Base-by-base conservation (phyloP, 2,888 invertebrate genomes). In the Adelognathus sp. region DNA sequence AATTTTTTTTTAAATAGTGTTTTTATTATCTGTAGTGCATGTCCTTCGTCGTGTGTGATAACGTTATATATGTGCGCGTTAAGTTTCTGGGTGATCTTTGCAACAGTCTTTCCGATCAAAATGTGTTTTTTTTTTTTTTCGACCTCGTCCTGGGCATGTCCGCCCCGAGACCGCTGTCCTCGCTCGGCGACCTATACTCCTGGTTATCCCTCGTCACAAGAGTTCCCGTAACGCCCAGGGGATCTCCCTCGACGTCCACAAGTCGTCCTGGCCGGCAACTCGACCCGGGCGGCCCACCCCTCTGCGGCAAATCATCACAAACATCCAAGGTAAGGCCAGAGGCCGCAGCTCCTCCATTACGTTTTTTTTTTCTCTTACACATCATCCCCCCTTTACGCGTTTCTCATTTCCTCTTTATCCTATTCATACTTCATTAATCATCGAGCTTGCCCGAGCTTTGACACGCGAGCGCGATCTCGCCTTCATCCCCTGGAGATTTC, bases 121-220 rank as follows among this genome's bases (percentile, higher is more conserved):
- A 39, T 50, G 18, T 64, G 39, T 52, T 21, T 56, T 44, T 64
- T 63, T 64, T 52, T 5, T 24, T 70, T 56, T 67, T 78, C 74
- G 87, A 90, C 90, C 90, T 91, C 86, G 85, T 90, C 87, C 89
- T 88, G 85, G 94, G 94, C 92, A 95, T 94, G 92, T 96, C 96
- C 93, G 97, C 95, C 92, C 98, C 97, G 92, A 98, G 95, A 91
- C 98, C 98, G 92, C 97, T 97, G 95, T 98, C 98, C 93, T 98
- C 98, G 92, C 97, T 97, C 87, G 97, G 97, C 90, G 97, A 96
- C 91, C 96, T 95, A 93, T 95, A 95, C 91, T 95, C 95, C 91
- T 95, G 95, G 92, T 93, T 92, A 93, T 94, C 93, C 86, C 89
- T 83, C 46, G 88, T 85, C 81, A 89, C 84, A 81, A 89, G 88